Conservation (phyloP, 2,113 vertebrate species). For the Lycaon pictus region DNA sequence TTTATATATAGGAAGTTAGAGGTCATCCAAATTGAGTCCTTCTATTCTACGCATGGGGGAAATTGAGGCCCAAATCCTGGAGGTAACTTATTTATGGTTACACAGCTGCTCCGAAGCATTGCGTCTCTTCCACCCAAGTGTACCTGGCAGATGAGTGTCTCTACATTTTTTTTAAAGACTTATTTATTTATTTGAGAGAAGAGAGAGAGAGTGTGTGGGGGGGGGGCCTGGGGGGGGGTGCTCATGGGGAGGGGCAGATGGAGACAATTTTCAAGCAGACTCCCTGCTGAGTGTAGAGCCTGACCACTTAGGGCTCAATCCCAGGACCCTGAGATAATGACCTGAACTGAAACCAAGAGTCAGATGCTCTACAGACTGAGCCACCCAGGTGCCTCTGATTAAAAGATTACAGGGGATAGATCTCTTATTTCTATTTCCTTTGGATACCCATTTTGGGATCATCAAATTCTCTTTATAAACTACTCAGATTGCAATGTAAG, state of each 20-base stretch:
- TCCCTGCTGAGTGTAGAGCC: not conserved
- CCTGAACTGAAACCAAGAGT: not conserved
- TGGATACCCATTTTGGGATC: not conserved
- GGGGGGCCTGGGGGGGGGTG: too few relatives aligned
- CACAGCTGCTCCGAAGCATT: not conserved
- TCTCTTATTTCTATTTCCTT: not conserved
- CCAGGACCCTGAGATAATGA: not conserved
- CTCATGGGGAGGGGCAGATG: not conserved
- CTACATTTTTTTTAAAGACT: not conserved
- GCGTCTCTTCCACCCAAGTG: not conserved
- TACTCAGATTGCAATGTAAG: not conserved
- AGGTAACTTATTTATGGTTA: not conserved
- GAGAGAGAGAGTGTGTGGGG: not conserved
- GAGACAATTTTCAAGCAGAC: not conserved
- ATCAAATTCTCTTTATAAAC: conserved; percentile 19
- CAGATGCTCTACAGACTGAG: not conserved
- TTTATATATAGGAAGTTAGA: not conserved
- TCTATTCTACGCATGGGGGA: not conserved
- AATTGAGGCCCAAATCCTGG: not conserved
- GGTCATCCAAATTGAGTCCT: not conserved
- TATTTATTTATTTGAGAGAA: not conserved
- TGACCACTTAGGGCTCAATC: not conserved
- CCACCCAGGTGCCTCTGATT: not conserved
- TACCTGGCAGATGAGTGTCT: not conserved
- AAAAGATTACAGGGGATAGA: not conserved